Evolutionary conservation across 1,140 invertebrate genomes (phyloP), one percentile per base, ranked within the genome.

Genomic region (Formica exsecta): DNA sequence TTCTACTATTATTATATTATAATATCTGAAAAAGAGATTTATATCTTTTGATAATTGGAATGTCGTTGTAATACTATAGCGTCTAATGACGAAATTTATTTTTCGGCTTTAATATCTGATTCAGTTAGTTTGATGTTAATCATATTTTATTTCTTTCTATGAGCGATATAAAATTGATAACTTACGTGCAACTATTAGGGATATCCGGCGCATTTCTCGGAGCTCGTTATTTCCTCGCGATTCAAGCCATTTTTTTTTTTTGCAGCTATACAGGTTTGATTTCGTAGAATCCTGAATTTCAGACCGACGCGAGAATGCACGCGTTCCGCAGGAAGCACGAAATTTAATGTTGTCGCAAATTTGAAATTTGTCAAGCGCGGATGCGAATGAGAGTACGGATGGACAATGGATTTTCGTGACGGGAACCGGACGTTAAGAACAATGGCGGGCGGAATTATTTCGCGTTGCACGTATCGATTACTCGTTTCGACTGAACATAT

Each of bases 391-490:
- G 36, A 59, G 59, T 22, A 70, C 65, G 36, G 1, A 9, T 22
- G 36, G 8, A 32, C 77, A 70, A 80, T 36, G 77, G 64, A 73
- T 81, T 81, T 73, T 81, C 66, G 66, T 73, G 66, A 71, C 79
- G 66, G 51, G 22, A 71, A 81, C 19, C 51, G 79, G 66, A 81
- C 51, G 66, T 81, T 59, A 59, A 25, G 32, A 38, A 73, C 61
- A 81, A 73, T 73, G 25, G n/a, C 54, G 19, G 32, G 59, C 13
- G 62, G 22, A 81, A 38, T 32, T 66, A 79, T 48, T 48, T 79
- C n/a, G 76, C n/a, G 76, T 51, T n/a, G 77, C 9, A 25, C 32
- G 9, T 57, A 80, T 80, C 48, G 64, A 81, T 81, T 71, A 59
- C 22, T 36, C 65, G 36, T 73, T 73, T 70, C 66, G 68, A 51